These are phyloP conservation scores for Sturnira hondurensis DNA, from an alignment of 2,113 vertebrate species.

Conservation along the genomic window DNA sequence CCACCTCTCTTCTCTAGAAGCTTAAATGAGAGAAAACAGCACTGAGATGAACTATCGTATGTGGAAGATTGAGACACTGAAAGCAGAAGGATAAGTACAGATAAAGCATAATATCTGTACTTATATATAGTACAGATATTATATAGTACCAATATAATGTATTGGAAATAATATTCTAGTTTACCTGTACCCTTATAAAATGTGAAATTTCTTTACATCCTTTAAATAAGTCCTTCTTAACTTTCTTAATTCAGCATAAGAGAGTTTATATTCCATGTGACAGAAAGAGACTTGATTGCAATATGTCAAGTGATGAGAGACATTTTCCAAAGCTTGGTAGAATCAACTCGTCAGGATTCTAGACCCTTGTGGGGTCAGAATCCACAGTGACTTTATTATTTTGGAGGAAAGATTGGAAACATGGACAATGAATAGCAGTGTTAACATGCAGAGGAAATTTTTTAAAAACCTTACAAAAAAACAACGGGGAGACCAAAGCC, in stretches of 20 bases:
- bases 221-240: not conserved
- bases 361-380: not conserved
- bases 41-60: not conserved
- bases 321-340: slow-evolving; percentile 16
- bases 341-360: slow-evolving; percentile 23
- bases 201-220: not conserved
- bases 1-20: not conserved
- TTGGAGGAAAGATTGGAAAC: not conserved
- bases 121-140: too few relatives aligned
- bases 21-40: not conserved
- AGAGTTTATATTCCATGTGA: slow-evolving; percentile 40
- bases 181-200: slow-evolving; percentile 7
- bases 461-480: not conserved
- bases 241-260: slow-evolving; percentile 13
- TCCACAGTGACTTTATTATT: not conserved
- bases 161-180: not conserved
- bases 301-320: not conserved
- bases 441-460: not conserved
- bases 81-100: not conserved
- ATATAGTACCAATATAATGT: not conserved
- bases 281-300: slow-evolving; percentile 7
- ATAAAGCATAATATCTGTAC: not conserved
- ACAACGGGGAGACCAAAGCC: not conserved
- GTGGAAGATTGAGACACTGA: not conserved
- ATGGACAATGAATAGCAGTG: not conserved